A percentile compares a stretch with the other conserved stretches of the same genome.
Evolutionary conservation across 2,797 vertebrate species (phyloP).

Genomic region (Aselliscus stoliczkanus): DNA sequence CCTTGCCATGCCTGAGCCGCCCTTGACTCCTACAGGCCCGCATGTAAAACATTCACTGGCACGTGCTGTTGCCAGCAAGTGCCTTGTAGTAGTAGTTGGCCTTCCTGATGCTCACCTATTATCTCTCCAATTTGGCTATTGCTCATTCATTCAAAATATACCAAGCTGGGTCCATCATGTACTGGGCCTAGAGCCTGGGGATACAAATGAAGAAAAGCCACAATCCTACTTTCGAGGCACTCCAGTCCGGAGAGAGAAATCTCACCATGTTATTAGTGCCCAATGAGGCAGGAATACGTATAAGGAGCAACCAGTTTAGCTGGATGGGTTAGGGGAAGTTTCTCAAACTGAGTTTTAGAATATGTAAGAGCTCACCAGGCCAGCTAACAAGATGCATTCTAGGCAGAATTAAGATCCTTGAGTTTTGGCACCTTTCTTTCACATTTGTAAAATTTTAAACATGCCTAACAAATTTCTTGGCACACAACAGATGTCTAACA

Average conservation of each 20-base stretch:
- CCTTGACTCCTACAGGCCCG: not conserved
- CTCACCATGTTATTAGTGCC: not conserved
- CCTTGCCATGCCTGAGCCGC: not conserved
- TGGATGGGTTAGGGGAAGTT: not conserved
- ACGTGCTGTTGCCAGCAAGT: not conserved
- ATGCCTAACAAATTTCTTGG: not conserved
- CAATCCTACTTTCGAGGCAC: not conserved
- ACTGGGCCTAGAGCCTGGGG: not conserved
- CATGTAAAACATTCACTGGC: not conserved
- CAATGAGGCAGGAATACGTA: not conserved
- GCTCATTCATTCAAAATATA: slow-evolving; percentile 17
- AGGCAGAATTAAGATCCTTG: not conserved
- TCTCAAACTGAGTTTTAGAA: slow-evolving; percentile 14
- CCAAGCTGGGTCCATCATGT: not conserved
- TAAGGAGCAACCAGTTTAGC: not conserved
- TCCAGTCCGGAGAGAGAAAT: not conserved
- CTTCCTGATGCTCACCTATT: not conserved
- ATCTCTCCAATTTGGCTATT: not conserved
- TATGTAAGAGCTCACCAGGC: not conserved
- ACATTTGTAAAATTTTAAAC: slow-evolving; percentile 7
- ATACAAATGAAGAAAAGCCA: not conserved
- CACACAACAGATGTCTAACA: not conserved
- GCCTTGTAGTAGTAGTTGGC: not conserved
- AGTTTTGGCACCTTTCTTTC: not conserved
- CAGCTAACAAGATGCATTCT: not conserved